A percentile compares a stretch with the other conserved stretches of the same genome.
Evolutionary conservation across 2,888 invertebrate genomes (phyloP).

Genomic region (Lasioglossum lativentre): DNA sequence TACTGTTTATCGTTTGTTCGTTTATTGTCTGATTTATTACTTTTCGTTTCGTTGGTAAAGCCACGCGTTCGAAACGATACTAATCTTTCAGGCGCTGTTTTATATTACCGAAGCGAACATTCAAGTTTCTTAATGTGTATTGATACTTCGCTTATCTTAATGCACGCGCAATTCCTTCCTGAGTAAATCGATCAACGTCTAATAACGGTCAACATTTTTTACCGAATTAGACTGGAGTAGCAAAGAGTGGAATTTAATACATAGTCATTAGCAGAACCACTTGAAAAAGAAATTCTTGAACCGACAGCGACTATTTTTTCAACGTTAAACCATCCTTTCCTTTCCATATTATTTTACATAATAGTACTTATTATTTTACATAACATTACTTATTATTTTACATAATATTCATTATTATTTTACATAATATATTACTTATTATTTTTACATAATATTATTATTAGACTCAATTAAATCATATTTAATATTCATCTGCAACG

Average conservation of each 20-base stretch:
- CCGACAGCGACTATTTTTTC: constrained; percentile 16
- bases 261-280: not conserved
- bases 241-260: not conserved
- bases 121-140: not conserved
- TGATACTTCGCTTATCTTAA: constrained; percentile 1
- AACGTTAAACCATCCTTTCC: not conserved
- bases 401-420: too few relatives aligned
- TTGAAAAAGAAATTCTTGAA: not conserved
- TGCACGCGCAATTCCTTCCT: not conserved
- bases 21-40: not conserved
- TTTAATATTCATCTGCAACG: too few relatives aligned
- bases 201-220: not conserved
- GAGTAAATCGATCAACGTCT: constrained; percentile 1
- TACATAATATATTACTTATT: too few relatives aligned
- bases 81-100: not conserved
- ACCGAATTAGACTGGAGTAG: not conserved
- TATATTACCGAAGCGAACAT: not conserved
- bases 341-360: too few relatives aligned
- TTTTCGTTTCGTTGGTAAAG: not conserved
- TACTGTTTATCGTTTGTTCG: not conserved
- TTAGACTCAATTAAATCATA: too few relatives aligned
- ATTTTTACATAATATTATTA: too few relatives aligned
- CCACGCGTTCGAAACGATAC: not conserved
- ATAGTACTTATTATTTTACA: too few relatives aligned
- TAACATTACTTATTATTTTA: too few relatives aligned